Conservation (phyloP, 2,888 invertebrate species). For the Drosophila percnosoma region DNA sequence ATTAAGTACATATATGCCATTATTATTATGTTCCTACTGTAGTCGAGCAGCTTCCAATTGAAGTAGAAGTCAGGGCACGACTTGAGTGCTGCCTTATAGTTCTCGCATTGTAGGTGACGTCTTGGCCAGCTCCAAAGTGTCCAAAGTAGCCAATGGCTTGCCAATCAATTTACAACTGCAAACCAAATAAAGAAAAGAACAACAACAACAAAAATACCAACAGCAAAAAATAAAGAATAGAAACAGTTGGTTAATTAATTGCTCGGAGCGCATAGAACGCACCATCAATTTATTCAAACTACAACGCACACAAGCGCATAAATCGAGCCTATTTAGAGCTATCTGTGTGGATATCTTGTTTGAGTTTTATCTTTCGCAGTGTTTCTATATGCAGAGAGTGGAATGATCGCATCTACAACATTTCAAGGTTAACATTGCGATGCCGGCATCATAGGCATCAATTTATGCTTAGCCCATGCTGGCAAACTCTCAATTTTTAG, state of each 20-base stretch:
- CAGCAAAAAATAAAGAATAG: conserved; percentile 17
- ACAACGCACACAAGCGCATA: conserved; percentile 36
- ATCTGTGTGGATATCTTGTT: conserved; percentile 1
- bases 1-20: conserved; percentile 13
- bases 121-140: conserved; percentile 26
- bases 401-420: conserved; percentile 77
- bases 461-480: conserved; percentile 26
- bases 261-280: conserved; percentile 62
- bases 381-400: conserved; percentile 79
- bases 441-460: conserved; percentile 28
- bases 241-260: conserved; percentile 73
- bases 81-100: conserved; percentile 21
- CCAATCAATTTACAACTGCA: conserved; percentile 57
- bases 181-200: conserved; percentile 6
- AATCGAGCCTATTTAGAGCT: conserved; percentile 31
- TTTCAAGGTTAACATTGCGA: conserved; percentile 74
- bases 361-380: conserved; percentile 22
- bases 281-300: conserved; percentile 69
- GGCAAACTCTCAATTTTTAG: conserved; percentile 47
- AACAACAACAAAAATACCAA: not conserved
- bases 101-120: conserved; percentile 37
- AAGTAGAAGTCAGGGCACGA: conserved; percentile 22
- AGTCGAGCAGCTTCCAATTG: conserved; percentile 24
- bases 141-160: conserved; percentile 30
- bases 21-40: conserved; percentile 27